phyloP scores from a whole-genome alignment of 2,113 vertebrate genomes.

The Gobius niger region DNA sequence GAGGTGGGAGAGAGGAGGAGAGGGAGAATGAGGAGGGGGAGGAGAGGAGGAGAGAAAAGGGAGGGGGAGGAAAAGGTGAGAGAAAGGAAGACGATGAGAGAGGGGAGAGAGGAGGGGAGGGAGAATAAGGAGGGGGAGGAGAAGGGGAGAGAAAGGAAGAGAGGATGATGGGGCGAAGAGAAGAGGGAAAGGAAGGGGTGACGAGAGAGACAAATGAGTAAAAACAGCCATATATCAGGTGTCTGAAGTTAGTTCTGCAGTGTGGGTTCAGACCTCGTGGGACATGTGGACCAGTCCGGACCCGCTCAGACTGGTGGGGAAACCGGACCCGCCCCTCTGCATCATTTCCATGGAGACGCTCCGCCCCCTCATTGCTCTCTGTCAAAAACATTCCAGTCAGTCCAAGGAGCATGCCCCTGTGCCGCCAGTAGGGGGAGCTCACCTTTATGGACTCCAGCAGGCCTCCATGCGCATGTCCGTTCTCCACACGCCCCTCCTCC shows the following conservation, averaged over 20 bases:
- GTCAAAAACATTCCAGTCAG: not conserved
- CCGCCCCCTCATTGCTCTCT: constrained; percentile 93
- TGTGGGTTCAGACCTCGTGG: not conserved
- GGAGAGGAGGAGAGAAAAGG: not conserved
- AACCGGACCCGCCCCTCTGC: constrained; percentile 71
- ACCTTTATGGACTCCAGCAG: constrained; percentile 97
- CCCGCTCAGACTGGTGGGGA: constrained; percentile 91
- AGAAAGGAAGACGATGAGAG: not conserved
- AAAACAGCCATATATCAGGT: too few relatives aligned
- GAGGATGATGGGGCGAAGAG: too few relatives aligned
- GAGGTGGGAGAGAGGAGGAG: not conserved
- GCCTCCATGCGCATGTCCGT: constrained; percentile 86
- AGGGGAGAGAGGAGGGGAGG: not conserved
- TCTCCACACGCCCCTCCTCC: constrained; percentile 85
- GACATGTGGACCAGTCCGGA: constrained; percentile 67
- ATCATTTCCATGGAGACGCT: constrained; percentile 98
- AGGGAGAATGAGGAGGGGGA: not conserved
- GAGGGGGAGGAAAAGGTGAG: not conserved
- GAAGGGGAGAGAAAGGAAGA: not conserved
- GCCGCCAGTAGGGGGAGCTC: not conserved
- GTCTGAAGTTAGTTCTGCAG: too few relatives aligned
- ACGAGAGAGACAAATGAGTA: too few relatives aligned
- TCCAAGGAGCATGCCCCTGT: not conserved
- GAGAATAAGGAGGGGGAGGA: not conserved
- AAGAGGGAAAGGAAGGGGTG: too few relatives aligned